Evolutionary conservation across 2,888 invertebrate species (phyloP).

Genomic region (Alsophila aescularia): DNA sequence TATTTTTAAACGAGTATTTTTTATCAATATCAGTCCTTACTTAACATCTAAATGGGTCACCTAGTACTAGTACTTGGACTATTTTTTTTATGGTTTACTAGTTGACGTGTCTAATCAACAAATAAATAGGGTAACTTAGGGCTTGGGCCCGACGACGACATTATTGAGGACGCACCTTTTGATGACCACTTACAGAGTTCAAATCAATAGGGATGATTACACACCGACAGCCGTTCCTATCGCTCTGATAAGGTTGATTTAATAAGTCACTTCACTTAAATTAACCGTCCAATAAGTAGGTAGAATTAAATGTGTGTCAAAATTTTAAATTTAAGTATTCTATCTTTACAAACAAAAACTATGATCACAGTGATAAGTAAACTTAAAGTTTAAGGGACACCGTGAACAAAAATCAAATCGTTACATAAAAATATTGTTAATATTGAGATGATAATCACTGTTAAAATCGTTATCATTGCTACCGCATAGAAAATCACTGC

Average conservation of each 20-base stretch:
- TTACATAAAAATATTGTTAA: too few relatives aligned
- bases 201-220: slow-evolving; percentile 49
- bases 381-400: too few relatives aligned
- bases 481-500: too few relatives aligned
- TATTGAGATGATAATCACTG: neutral
- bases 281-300: neutral
- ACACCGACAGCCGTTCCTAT: slow-evolving; percentile 43
- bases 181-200: slow-evolving; percentile 41
- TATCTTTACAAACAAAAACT: too few relatives aligned
- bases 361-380: too few relatives aligned
- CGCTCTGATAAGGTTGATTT: slow-evolving; percentile 10
- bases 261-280: slow-evolving; percentile 6
- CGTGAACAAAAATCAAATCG: too few relatives aligned
- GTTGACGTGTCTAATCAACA: slow-evolving; percentile 60
- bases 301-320: too few relatives aligned
- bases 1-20: slow-evolving; percentile 53
- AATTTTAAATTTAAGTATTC: too few relatives aligned
- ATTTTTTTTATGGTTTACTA: slow-evolving; percentile 44
- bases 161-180: slow-evolving; percentile 15
- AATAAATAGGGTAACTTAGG: slow-evolving; percentile 73
- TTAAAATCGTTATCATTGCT: too few relatives aligned
- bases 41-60: slow-evolving; percentile 68
- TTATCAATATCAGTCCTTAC: slow-evolving; percentile 80
- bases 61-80: slow-evolving; percentile 46
- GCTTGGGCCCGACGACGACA: slow-evolving; percentile 34